Conservation (phyloP, 1,140 invertebrate genomes). For the Potamilus streckersoni region DNA sequence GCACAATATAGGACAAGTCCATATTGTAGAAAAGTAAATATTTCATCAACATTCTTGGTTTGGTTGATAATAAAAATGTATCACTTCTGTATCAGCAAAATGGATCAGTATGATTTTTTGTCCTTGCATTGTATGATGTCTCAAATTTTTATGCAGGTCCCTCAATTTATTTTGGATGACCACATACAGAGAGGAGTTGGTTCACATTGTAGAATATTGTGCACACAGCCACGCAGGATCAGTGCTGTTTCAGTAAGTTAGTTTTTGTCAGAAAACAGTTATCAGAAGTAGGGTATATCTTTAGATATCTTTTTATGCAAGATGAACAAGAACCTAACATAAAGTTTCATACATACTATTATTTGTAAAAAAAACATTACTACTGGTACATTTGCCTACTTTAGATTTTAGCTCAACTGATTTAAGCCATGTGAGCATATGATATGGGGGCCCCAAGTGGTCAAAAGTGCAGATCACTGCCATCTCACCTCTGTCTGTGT, state of each 20-base stretch:
- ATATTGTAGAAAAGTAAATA: not conserved
- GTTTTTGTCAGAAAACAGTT: not conserved
- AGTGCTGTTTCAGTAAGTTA: conserved; percentile 82
- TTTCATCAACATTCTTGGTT: not conserved
- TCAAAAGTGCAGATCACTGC: too few species aligned
- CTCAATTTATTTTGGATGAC: conserved; percentile 90
- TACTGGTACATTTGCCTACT: too few species aligned
- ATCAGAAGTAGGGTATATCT: not conserved
- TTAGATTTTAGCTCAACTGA: too few species aligned
- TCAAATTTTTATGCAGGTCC: conserved; percentile 69
- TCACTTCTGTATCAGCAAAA: not conserved
- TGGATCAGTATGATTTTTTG: not conserved
- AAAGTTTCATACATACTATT: not conserved
- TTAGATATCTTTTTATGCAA: not conserved
- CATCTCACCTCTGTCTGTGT: too few species aligned
- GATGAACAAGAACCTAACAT: not conserved
- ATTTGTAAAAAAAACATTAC: not conserved
- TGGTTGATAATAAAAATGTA: not conserved
- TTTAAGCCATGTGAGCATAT: too few species aligned
- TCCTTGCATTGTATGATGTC: not conserved
- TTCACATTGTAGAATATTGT: conserved; percentile 83
- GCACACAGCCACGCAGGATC: conserved; percentile 92
- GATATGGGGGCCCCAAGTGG: too few species aligned
- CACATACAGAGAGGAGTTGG: conserved; percentile 77
- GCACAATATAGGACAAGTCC: not conserved